Evolutionary conservation across 2,888 invertebrate species (phyloP).

Genomic region (Acanthosoma haemorrhoidale): DNA sequence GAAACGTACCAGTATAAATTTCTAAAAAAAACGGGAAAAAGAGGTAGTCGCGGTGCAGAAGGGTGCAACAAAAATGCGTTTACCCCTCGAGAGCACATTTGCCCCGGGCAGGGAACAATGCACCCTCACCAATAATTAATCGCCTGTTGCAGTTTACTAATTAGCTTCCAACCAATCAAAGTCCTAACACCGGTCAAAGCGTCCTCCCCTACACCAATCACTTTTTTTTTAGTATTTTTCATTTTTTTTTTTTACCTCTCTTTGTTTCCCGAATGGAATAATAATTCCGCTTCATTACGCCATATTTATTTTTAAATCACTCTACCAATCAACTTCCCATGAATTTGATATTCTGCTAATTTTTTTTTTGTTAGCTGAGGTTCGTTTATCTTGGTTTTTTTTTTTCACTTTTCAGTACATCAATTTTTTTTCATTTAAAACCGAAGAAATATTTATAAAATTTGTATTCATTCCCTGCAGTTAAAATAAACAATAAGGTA

Average conservation of each 20-base stretch:
- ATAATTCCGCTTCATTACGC: slow-evolving; percentile 1
- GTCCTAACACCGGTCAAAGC: not conserved
- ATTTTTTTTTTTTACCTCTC: not conserved
- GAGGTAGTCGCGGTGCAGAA: not conserved
- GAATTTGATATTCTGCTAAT: not conserved
- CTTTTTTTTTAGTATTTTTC: not conserved
- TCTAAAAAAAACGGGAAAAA: not conserved
- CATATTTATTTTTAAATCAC: slow-evolving; percentile 9
- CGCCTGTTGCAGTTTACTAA: slow-evolving; percentile 22
- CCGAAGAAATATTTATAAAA: not conserved
- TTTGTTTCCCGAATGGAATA: not conserved
- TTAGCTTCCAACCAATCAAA: slow-evolving; percentile 1
- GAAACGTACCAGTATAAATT: not conserved
- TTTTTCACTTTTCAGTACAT: not conserved
- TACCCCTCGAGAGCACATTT: slow-evolving; percentile 6
- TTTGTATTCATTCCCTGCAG: not conserved
- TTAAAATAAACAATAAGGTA: too few species aligned
- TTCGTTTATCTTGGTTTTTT: not conserved
- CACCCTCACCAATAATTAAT: slow-evolving; percentile 16
- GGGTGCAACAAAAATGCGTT: slow-evolving; percentile 13
- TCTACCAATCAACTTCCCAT: slow-evolving; percentile 7
- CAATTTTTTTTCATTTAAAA: not conserved
- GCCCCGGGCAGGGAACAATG: not conserved
- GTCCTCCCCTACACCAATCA: not conserved
- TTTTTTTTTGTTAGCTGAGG: not conserved